Percentiles rank a stretch among this genome's conserved stretches.
Conservation (phyloP, 2,113 vertebrate species). For the Proterorhinus semilunaris region DNA sequence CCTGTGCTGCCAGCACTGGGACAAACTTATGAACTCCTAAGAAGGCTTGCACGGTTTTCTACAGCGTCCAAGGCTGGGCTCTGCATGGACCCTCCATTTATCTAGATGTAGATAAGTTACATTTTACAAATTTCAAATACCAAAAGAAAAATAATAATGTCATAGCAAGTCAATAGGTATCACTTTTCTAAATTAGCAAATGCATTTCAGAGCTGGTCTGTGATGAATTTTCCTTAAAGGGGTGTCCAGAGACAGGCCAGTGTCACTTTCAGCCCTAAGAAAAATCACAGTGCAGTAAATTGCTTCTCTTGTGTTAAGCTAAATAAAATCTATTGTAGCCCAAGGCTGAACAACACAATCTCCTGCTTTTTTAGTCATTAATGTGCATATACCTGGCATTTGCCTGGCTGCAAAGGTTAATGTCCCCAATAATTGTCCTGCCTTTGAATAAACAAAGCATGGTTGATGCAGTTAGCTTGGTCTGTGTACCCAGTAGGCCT, state of each 20-base stretch:
- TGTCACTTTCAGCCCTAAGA: slow-evolving; percentile 25
- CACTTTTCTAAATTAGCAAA: background rate
- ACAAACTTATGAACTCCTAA: too few species aligned
- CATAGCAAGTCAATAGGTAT: background rate
- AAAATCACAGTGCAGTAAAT: slow-evolving; percentile 46
- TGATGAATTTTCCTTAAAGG: background rate
- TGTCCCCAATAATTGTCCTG: slow-evolving; percentile 47
- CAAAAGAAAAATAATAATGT: background rate
- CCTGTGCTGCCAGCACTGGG: too few species aligned
- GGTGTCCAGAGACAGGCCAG: background rate
- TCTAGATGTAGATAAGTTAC: too few species aligned
- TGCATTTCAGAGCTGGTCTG: background rate
- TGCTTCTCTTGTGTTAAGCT: slow-evolving; percentile 39
- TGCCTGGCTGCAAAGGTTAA: slow-evolving; percentile 60
- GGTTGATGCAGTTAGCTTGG: slow-evolving; percentile 22
- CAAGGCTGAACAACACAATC: slow-evolving; percentile 57
- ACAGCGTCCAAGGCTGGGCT: too few species aligned
- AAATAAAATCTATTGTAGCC: slow-evolving; percentile 58
- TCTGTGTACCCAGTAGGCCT: slow-evolving; percentile 24
- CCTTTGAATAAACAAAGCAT: slow-evolving; percentile 48
- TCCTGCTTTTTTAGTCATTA: slow-evolving; percentile 66
- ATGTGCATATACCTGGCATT: slow-evolving; percentile 55
- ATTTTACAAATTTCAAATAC: background rate
- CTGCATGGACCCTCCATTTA: too few species aligned
- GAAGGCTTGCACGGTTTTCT: too few species aligned